Base-by-base conservation (phyloP, 2,888 invertebrate species). In the Cryptus armator region DNA sequence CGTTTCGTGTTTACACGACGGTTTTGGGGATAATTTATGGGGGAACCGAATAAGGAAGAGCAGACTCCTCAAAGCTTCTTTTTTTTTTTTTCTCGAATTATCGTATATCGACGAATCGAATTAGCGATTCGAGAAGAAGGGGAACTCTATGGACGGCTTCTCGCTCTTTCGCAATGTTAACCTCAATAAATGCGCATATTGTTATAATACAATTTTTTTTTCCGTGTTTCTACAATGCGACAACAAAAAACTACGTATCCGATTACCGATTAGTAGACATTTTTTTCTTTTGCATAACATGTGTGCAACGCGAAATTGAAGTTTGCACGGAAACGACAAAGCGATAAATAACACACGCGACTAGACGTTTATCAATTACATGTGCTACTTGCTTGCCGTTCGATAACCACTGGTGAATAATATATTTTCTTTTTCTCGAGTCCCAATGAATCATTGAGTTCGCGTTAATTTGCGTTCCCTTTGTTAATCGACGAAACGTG, bases 1-100 rank as follows among this genome's bases (percentile, higher is more conserved):
- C 79, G 83, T 71, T 76, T 24, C 71, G 59, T 71, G 80, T 71
- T 76, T 76, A 46, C 80, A 67, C 80, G 48, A 80, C 64, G 66
- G 56, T 84, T 79, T 71, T 56, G 10, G 46, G 56, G 53, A 75
- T 75, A 79, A 79, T 79, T 79, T 83, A 70, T 74, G 70, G 53
- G 75, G 46, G 44, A 48, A 43, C 19, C 59, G 46, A 43, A 62
- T n/a, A 29, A 64, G 70, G 46, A 32, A 70, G 51, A 62, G 37
- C 19, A 51, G 43, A 24, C 44, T 44, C 62, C 16, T 43, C 24
- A 12, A 14, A 10, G 51, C 48, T 68, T 46, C 5, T 68, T 56
- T 72, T 67, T 43, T 46, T 9, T 68, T 56, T 72, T 67, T 43
- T 67, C 14, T 66, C 70, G 70, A 62, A 78, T 78, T 70, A 78